A percentile compares a stretch with the other conserved stretches of the same genome.
These are phyloP conservation scores for Bergia sp. DNA, from an alignment of 92 coral and sea anemone species.

Conservation along the genomic window DNA sequence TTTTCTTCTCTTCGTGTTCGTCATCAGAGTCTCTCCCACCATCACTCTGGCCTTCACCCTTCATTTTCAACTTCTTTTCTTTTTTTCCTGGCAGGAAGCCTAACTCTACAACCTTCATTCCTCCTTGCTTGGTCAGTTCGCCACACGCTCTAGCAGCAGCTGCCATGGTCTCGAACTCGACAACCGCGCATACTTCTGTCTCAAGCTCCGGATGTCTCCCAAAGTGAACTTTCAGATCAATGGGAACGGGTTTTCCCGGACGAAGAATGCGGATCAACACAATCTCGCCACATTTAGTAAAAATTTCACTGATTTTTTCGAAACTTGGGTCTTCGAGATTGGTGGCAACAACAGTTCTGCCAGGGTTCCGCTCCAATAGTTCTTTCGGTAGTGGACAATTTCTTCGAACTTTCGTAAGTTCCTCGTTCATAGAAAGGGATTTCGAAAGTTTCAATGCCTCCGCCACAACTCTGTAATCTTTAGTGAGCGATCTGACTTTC, in stretches of 20 bases:
- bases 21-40: conserved; percentile 84
- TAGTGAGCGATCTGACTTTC: conserved; percentile 93
- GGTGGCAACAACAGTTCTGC: conserved; percentile 91
- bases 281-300: conserved; percentile 96
- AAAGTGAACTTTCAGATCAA: conserved; percentile 76
- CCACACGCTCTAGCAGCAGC: conserved; percentile 98
- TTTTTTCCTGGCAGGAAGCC: conserved; percentile 78
- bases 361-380: conserved; percentile 93
- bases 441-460: conserved; percentile 83
- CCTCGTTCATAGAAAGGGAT: conserved; percentile 77
- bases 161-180: conserved; percentile 99
- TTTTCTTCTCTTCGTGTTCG: conserved; percentile 79
- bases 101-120: conserved; percentile 89
- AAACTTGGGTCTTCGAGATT: conserved; percentile 74
- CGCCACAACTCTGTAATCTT: conserved; percentile 93
- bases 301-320: conserved; percentile 90
- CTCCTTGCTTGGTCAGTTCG: conserved; percentile 86
- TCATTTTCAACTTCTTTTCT: conserved; percentile 74
- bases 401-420: conserved; percentile 88
- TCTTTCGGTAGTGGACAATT: conserved; percentile 77
- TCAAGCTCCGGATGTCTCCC: conserved; percentile 80
- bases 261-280: conserved; percentile 93
- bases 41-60: conserved; percentile 78
- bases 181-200: conserved; percentile 84
- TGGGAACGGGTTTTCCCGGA: conserved; percentile 88